Conservation (phyloP, 2,797 vertebrate species). For the Gymnothorax reevesii region DNA sequence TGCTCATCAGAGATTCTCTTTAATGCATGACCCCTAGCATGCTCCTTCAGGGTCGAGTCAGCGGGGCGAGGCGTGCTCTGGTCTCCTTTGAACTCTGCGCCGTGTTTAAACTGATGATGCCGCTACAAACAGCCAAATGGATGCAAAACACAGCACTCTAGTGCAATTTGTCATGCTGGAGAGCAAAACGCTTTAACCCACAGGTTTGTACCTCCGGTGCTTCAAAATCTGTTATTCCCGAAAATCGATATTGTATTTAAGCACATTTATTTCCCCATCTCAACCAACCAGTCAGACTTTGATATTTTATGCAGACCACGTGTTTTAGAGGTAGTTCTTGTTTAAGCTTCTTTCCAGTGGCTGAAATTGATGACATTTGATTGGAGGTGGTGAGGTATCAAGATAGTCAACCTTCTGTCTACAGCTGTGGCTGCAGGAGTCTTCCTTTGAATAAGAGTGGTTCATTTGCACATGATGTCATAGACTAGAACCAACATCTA, state of each 20-base stretch:
- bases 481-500: conserved; percentile 6
- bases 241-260: background rate
- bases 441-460: conserved; percentile 3
- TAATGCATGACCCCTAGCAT: background rate
- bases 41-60: background rate
- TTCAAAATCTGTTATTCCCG: background rate
- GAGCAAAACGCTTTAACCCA: background rate
- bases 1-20: conserved; percentile 15
- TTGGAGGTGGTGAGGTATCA: background rate
- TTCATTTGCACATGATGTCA: background rate
- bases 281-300: background rate
- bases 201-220: background rate
- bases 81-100: conserved; percentile 3
- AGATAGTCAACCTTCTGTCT: background rate
- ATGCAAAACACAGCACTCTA: background rate
- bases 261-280: background rate
- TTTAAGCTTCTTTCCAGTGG: background rate
- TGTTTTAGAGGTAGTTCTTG: background rate
- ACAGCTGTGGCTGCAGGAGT: background rate
- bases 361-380: background rate
- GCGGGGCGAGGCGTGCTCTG: background rate
- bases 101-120: conserved; percentile 4
- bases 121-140: background rate
- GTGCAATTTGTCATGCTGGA: background rate
- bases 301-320: background rate